A percentile compares a stretch with the other conserved stretches of the same genome.
phyloP scores from a whole-genome alignment of 1,140 invertebrate species.

The Formica selysi region DNA sequence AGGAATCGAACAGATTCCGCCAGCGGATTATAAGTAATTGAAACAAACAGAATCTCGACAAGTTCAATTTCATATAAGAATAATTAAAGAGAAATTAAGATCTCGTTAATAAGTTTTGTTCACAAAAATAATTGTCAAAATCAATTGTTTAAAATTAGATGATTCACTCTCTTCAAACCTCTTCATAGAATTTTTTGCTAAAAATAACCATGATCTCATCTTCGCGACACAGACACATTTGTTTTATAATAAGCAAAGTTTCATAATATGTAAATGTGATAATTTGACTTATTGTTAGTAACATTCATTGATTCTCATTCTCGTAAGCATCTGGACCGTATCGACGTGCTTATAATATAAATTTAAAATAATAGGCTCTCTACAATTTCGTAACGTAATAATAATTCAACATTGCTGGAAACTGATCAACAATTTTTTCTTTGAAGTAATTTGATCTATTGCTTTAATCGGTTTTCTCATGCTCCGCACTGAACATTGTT shows the following conservation, averaged over 20 bases:
- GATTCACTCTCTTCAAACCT: background rate
- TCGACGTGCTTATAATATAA: conserved; percentile 6
- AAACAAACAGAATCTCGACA: background rate
- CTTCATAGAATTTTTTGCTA: background rate
- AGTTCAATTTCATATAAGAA: background rate
- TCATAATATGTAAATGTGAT: background rate
- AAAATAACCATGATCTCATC: background rate
- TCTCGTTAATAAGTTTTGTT: background rate
- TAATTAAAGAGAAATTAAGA: background rate
- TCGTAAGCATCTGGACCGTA: background rate
- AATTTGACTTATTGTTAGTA: background rate
- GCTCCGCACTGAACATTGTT: background rate
- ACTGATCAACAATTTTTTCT: background rate
- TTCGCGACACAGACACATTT: background rate
- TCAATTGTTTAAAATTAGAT: background rate
- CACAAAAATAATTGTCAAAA: background rate
- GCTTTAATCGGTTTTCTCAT: background rate
- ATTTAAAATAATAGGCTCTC: background rate
- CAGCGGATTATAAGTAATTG: background rate
- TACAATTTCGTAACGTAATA: background rate
- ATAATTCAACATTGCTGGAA: background rate
- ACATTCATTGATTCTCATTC: background rate
- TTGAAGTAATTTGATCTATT: background rate
- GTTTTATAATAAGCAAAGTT: background rate
- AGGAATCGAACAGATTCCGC: background rate